Base-by-base conservation (phyloP, 2,888 invertebrate species). In the Allophyes oxyacanthae region DNA sequence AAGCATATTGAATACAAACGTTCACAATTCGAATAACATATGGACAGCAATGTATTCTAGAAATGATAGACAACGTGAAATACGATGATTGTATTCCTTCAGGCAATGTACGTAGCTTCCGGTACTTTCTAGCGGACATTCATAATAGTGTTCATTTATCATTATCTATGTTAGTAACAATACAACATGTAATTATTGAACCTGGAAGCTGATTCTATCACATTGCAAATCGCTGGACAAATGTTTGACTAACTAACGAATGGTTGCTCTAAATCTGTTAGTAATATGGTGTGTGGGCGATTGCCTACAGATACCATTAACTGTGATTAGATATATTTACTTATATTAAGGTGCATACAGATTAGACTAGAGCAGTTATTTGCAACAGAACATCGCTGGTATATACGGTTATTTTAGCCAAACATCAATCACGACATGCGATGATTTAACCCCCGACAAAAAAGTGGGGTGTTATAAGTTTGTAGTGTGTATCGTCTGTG, bases 121-220 rank as follows among this genome's bases (percentile, higher is more conserved):
- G 71, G 50, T 60, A 59, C 82, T 82, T 80, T 72, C 68, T 51
- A 67, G 65, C 64, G 65, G 54, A 73, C 67, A 79, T 57, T 64
- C 65, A 72, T 79, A 63, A 65, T 62, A 60, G 41, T 38, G 20
- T 28, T 51, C 63, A 63, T 74, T 77, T 74, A 64, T 77, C 68
- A 71, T 61, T 55, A 64, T 63, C 54, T 58, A 38, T 52, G 50
- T 49, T 36, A 40, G 26, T 37, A 56, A 72, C 69, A 75, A 61
- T 56, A 69, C 38, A 51, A 52, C 53, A 37, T 56, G 76, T 75
- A 72, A 75, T 72, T 75, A 72, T 41, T 42, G 20, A 1, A 57
- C 72, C 42, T 64, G 40, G 45, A 59, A 53, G 26, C 43, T 6
- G 75, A 75, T 74, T 14, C 7, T 62, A 71, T 70, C 63, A 9